These are phyloP conservation scores for Sarcophilus harrisii DNA, from an alignment of 2,797 vertebrate genomes.

Conservation along the genomic window DNA sequence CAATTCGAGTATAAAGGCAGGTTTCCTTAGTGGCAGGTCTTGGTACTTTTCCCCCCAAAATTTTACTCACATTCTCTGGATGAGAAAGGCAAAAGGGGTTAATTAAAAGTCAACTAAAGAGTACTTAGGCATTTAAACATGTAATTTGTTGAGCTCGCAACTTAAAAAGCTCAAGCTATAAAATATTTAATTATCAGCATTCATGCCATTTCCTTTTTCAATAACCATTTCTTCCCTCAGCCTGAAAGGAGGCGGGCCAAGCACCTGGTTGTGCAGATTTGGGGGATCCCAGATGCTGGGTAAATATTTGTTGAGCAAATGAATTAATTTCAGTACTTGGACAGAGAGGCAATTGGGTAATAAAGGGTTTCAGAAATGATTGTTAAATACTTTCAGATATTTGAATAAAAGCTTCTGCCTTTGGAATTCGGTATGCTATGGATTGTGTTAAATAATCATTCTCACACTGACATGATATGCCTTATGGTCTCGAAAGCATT, in stretches of 20 bases:
- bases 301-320: not conserved
- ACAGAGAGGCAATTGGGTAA: not conserved
- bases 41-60: slow-evolving; percentile 51
- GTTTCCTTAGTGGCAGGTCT: slow-evolving; percentile 31
- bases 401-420: not conserved
- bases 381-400: not conserved
- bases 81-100: slow-evolving; percentile 77
- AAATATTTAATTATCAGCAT: slow-evolving; percentile 43
- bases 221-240: slow-evolving; percentile 54
- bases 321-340: not conserved
- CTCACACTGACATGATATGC: not conserved
- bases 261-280: slow-evolving; percentile 17
- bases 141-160: slow-evolving; percentile 66
- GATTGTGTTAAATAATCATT: not conserved
- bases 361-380: not conserved
- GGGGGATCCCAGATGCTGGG: slow-evolving; percentile 20
- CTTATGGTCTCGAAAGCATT: not conserved
- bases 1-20: slow-evolving; percentile 49
- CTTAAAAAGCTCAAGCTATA: slow-evolving; percentile 61
- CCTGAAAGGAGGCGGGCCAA: slow-evolving; percentile 40
- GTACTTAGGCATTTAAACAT: slow-evolving; percentile 59
- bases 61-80: slow-evolving; percentile 78
- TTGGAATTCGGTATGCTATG: not conserved
- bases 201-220: slow-evolving; percentile 58
- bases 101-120: slow-evolving; percentile 76